Evolutionary conservation across 2,113 vertebrate species (phyloP).

Genomic region (Daubentonia madagascariensis): DNA sequence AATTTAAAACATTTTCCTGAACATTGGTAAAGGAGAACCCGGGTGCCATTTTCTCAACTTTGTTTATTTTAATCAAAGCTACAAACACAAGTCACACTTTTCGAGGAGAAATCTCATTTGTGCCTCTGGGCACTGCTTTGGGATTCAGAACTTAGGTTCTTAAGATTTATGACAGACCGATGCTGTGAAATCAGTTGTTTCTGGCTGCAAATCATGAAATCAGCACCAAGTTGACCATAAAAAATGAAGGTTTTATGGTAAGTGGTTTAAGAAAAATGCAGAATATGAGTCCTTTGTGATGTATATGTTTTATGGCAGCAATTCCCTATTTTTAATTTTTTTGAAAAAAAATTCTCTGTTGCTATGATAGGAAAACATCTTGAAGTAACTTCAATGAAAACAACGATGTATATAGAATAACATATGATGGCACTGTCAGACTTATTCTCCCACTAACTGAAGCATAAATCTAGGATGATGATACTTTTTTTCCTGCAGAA

Average conservation of each 20-base stretch:
- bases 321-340: slow-evolving; percentile 70
- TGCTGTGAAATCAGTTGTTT: slow-evolving; percentile 68
- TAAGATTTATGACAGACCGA: slow-evolving; percentile 68
- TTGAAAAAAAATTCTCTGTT: not conserved
- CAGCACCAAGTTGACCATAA: slow-evolving; percentile 66
- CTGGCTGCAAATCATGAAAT: slow-evolving; percentile 68
- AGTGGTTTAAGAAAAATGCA: slow-evolving; percentile 73
- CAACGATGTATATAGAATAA: slow-evolving; percentile 59
- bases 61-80: slow-evolving; percentile 59
- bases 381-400: slow-evolving; percentile 72
- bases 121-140: slow-evolving; percentile 58
- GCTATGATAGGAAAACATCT: slow-evolving; percentile 52
- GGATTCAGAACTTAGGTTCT: slow-evolving; percentile 56
- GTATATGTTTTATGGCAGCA: slow-evolving; percentile 67
- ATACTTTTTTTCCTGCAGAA: slow-evolving; percentile 54
- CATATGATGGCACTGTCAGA: slow-evolving; percentile 69
- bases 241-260: slow-evolving; percentile 76
- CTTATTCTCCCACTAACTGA: slow-evolving; percentile 69
- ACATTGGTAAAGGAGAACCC: not conserved
- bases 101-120: slow-evolving; percentile 64
- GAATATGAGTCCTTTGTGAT: slow-evolving; percentile 65
- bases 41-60: not conserved
- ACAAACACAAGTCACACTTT: slow-evolving; percentile 50
- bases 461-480: slow-evolving; percentile 68
- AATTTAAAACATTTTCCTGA: not conserved